Conservation (phyloP, 2,113 vertebrate species). For the Pitta sordida region DNA sequence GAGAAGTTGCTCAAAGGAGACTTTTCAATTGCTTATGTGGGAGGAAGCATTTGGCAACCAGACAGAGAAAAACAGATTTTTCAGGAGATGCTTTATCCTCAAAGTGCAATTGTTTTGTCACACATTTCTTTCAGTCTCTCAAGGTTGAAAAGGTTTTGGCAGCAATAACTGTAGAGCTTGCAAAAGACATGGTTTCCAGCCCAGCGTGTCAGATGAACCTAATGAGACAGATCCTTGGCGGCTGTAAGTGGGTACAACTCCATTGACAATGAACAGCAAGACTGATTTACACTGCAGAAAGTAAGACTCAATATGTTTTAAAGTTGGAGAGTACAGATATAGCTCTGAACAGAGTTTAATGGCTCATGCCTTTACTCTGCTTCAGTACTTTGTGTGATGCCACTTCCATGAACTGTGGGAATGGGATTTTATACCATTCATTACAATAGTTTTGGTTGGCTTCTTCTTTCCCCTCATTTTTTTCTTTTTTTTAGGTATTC, state of each 20-base stretch:
- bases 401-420: neutral
- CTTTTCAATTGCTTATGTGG: neutral
- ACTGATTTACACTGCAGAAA: neutral
- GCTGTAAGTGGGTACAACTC: neutral
- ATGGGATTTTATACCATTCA: neutral
- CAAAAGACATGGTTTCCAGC: neutral
- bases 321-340: neutral
- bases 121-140: neutral
- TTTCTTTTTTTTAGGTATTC: neutral
- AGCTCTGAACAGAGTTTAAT: neutral
- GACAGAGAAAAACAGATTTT: neutral
- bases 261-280: neutral
- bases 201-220: neutral
- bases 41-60: neutral
- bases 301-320: neutral
- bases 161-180: neutral
- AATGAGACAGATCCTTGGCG: neutral
- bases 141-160: slow-evolving; percentile 31
- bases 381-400: neutral
- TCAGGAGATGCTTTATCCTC: slow-evolving; percentile 2
- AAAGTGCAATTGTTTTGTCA: slow-evolving; percentile 3
- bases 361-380: neutral
- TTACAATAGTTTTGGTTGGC: neutral
- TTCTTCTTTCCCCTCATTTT: neutral
- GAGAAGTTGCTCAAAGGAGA: neutral